Conservation (phyloP, 92 coral and sea anemone species). For the Zoanthus sansibaricus region DNA sequence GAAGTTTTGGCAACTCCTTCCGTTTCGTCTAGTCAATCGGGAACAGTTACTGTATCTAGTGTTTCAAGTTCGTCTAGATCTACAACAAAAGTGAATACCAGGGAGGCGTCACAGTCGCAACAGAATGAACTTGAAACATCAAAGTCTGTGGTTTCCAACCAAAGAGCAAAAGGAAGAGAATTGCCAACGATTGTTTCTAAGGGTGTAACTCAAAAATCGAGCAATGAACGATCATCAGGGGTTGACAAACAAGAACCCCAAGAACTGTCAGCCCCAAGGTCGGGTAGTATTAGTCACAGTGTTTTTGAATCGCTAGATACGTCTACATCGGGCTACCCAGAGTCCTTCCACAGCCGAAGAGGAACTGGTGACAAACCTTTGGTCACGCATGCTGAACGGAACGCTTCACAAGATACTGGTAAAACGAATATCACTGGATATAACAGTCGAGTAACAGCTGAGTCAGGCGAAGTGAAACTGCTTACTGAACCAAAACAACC, state of each 20-base stretch:
- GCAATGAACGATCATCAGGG: background rate
- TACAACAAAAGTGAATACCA: constrained; percentile 13
- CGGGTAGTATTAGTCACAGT: constrained; percentile 30
- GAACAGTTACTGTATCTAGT: constrained; percentile 19
- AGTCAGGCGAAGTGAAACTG: background rate
- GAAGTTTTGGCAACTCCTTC: background rate
- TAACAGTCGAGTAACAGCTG: background rate
- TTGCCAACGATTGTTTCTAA: background rate
- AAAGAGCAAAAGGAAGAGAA: constrained; percentile 24
- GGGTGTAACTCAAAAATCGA: background rate
- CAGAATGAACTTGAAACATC: background rate
- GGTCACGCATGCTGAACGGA: background rate
- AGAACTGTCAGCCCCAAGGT: background rate
- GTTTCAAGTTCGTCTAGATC: background rate
- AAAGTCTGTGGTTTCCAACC: background rate
- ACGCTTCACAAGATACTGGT: background rate
- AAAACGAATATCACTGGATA: background rate
- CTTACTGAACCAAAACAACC: constrained; percentile 10
- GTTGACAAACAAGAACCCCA: background rate
- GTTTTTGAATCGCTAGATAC: constrained; percentile 28
- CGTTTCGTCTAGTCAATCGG: background rate
- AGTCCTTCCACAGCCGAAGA: constrained; percentile 70
- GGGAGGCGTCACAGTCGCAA: background rate
- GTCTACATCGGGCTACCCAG: constrained; percentile 87
- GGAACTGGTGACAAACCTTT: constrained; percentile 18